Percentiles rank a stretch among this genome's conserved stretches.
These are phyloP conservation scores for Cephus pulcher DNA, from an alignment of 2,888 invertebrate species.

Conservation along the genomic window DNA sequence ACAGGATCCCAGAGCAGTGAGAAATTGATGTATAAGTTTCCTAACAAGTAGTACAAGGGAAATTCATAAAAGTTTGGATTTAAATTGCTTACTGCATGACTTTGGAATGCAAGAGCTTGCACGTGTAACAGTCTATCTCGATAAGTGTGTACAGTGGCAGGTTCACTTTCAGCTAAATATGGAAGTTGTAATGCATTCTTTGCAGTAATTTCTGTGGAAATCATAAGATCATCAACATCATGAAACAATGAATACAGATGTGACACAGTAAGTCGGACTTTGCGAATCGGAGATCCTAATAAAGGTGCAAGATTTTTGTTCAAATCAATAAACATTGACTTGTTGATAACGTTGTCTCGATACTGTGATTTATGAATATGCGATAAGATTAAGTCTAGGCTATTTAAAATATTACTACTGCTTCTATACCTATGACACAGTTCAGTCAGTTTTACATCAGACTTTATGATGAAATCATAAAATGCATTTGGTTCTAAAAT, in stretches of 20 bases:
- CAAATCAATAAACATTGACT: slow-evolving; percentile 42
- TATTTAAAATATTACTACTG: slow-evolving; percentile 45
- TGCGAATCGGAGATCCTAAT: slow-evolving; percentile 51
- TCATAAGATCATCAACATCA: slow-evolving; percentile 68
- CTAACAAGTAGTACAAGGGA: slow-evolving; percentile 83
- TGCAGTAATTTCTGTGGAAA: slow-evolving; percentile 55
- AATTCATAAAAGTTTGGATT: slow-evolving; percentile 73
- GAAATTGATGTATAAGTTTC: slow-evolving; percentile 87
- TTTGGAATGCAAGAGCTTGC: slow-evolving; percentile 75
- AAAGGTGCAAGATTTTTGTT: slow-evolving; percentile 39
- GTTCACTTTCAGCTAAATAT: slow-evolving; percentile 77
- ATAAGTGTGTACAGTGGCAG: slow-evolving; percentile 82
- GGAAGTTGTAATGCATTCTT: slow-evolving; percentile 46
- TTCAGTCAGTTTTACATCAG: slow-evolving; percentile 38
- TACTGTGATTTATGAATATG: slow-evolving; percentile 38
- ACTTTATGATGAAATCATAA: slow-evolving; percentile 60
- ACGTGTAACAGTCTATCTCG: slow-evolving; percentile 81
- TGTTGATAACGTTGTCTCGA: slow-evolving; percentile 41
- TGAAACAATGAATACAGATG: slow-evolving; percentile 81
- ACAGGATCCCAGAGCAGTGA: slow-evolving; percentile 90
- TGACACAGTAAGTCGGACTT: slow-evolving; percentile 77
- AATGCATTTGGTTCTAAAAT: slow-evolving; percentile 69
- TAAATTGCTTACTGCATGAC: slow-evolving; percentile 64
- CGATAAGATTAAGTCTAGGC: slow-evolving; percentile 50
- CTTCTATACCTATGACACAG: slow-evolving; percentile 40